Conservation (phyloP, 2,888 invertebrate genomes). For the Pyrrhia umbra region DNA sequence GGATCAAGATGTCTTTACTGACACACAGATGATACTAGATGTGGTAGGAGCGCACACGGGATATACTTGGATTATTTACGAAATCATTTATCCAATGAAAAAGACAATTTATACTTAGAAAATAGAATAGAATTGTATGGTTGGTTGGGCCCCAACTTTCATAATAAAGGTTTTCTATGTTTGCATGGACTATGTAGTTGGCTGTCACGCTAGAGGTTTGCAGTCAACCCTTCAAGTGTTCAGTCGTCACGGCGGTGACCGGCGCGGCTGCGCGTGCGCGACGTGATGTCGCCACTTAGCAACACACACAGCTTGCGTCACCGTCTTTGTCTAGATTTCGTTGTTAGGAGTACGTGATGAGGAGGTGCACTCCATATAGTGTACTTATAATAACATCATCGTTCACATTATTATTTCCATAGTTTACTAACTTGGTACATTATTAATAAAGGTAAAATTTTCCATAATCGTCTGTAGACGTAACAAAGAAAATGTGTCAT, state of each 20-base stretch:
- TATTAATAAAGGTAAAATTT: constrained; percentile 15
- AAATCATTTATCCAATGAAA: not conserved
- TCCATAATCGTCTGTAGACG: not conserved
- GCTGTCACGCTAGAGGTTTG: not conserved
- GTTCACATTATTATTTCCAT: constrained; percentile 18
- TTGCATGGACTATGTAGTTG: not conserved
- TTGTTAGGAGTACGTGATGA: constrained; percentile 36
- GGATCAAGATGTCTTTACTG: not conserved
- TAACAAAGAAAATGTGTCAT: constrained; percentile 18
- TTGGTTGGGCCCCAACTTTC: too few species aligned
- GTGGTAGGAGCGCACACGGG: too few species aligned
- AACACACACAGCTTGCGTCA: constrained; percentile 60
- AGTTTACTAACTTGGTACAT: constrained; percentile 30
- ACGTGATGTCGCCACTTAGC: constrained; percentile 50
- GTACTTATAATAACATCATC: constrained; percentile 27
- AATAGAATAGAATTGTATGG: too few species aligned
- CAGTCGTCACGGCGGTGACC: constrained; percentile 7
- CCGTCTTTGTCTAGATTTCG: constrained; percentile 55
- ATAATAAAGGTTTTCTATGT: too few species aligned
- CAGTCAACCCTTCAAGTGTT: not conserved
- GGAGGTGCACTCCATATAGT: constrained; percentile 23
- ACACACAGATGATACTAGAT: too few species aligned
- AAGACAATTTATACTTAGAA: too few species aligned
- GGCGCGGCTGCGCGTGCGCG: constrained; percentile 17
- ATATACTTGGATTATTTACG: too few species aligned